These are phyloP conservation scores for Anseranas semipalmata DNA, from an alignment of 2,113 vertebrate species.

Conservation along the genomic window DNA sequence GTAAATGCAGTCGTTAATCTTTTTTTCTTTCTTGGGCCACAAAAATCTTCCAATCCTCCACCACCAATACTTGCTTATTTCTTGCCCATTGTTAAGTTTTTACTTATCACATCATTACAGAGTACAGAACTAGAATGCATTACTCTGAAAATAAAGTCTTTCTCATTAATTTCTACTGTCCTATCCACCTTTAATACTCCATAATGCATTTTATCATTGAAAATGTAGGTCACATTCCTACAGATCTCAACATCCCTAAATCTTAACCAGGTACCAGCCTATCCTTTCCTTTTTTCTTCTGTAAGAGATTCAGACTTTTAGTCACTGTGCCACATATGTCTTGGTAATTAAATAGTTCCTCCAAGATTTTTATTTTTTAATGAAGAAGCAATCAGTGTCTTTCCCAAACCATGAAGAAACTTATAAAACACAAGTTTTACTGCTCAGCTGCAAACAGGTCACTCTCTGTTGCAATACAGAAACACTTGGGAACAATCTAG, in stretches of 20 bases:
- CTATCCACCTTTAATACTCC: background rate
- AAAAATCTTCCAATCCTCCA: background rate
- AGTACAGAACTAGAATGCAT: background rate
- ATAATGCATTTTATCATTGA: background rate
- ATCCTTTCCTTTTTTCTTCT: background rate
- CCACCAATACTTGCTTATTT: background rate
- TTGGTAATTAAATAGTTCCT: background rate
- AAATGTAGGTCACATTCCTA: constrained; percentile 1
- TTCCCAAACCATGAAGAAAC: background rate
- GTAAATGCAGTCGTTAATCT: background rate
- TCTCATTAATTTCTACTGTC: background rate
- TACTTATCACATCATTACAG: background rate
- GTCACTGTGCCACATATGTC: background rate
- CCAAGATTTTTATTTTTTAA: background rate
- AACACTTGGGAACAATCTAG: background rate
- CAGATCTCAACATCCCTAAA: background rate
- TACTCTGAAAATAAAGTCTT: background rate
- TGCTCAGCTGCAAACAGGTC: background rate
- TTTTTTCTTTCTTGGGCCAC: background rate
- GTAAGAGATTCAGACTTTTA: background rate
- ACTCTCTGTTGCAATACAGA: background rate
- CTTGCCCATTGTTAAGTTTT: background rate
- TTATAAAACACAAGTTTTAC: background rate
- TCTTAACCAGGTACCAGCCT: background rate
- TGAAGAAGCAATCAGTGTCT: background rate